These are phyloP conservation scores for Boloria euphrosyne DNA, from an alignment of 2,888 invertebrate species.

Conservation along the genomic window DNA sequence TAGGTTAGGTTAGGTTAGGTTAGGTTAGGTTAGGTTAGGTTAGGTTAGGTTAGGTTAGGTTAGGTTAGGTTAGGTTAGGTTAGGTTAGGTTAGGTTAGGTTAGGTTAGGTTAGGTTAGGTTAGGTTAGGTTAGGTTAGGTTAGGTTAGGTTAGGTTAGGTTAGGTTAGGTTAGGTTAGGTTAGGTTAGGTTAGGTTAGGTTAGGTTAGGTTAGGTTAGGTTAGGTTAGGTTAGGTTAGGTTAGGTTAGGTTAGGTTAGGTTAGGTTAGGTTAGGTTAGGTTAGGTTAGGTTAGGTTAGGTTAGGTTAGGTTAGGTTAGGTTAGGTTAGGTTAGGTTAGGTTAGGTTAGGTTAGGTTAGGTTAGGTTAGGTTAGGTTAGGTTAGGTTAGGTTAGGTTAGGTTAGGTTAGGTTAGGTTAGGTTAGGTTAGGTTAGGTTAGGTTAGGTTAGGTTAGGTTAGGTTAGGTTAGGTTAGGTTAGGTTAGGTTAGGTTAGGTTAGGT, in stretches of 20 bases:
- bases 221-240: constrained; percentile 47
- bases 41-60: constrained; percentile 47
- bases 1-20: constrained; percentile 45
- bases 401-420: constrained; percentile 47
- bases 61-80: constrained; percentile 47
- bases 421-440: constrained; percentile 43
- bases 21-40: constrained; percentile 43
- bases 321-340: constrained; percentile 47
- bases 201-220: constrained; percentile 47
- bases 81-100: constrained; percentile 45
- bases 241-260: constrained; percentile 46
- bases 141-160: constrained; percentile 44
- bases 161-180: constrained; percentile 46
- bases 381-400: constrained; percentile 47
- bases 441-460: constrained; percentile 20
- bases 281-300: constrained; percentile 23
- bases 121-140: constrained; percentile 28
- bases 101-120: constrained; percentile 35
- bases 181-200: constrained; percentile 44
- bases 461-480: constrained; percentile 39
- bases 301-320: constrained; percentile 42
- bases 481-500: constrained; percentile 46
- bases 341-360: constrained; percentile 43
- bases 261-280: constrained; percentile 40
- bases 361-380: constrained; percentile 45